Base-by-base conservation (phyloP, 2,888 invertebrate genomes). In the Agrotis segetum region DNA sequence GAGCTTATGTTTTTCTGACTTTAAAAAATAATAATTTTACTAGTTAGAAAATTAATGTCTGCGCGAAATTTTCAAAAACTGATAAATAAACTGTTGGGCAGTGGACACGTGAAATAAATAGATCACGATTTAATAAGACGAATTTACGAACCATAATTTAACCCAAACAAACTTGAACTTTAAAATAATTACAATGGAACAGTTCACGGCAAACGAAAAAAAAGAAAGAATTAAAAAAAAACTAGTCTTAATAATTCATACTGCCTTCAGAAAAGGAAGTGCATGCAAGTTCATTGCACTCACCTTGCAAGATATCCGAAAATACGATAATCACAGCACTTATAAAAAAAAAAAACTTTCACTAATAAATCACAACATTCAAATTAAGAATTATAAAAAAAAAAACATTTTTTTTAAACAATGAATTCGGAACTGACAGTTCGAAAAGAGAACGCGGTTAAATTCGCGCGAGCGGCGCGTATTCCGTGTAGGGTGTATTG, bases 211-310 rank as follows among this genome's bases (percentile, higher is more conserved):
- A 6, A 70, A 61, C 11, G 46, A 50, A 46, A 64, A 63, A 73
- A 21, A 64, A 64, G 62, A 79, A 70, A 69, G 21, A 56, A 13
- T 34, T 6, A 34, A 53, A 67, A 56, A 24, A 55, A 58, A 66
- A 58, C 50, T 44, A 58, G 49, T 77, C 14, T 34, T 67, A 3
- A 55, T 29, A 56, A 56, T 34, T 64, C n/a, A 60, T 46, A 46
- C 50, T 49, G 64, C 53, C 46, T 59, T 56, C 46, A 60, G 17
- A 55, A 70, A 50, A 69, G 72, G 77, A 71, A 83, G 68, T 85
- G 21, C 62, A 60, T 60, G 17, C 40, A 58, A 79, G 85, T 85
- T 81, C 77, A 77, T 64, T 67, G 86, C 84, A 84, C 84, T 84
- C 62, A 84, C 84, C 84, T 84, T 74, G 68, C 21, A 59, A 61